Conservation (phyloP, 2,888 invertebrate genomes). For the Lasius fuliginosus region DNA sequence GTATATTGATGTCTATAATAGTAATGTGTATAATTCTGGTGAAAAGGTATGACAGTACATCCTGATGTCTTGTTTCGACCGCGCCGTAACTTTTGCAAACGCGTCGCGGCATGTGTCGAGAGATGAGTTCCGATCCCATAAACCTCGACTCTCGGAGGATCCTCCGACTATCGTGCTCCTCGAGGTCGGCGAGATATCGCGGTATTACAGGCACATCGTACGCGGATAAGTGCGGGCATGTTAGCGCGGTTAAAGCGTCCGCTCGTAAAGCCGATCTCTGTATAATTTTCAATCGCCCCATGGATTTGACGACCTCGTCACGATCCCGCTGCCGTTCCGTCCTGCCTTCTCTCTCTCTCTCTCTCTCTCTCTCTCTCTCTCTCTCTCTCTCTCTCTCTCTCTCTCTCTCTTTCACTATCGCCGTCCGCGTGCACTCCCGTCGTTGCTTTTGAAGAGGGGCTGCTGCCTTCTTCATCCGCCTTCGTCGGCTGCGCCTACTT, state of each 20-base stretch:
- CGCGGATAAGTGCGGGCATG: slow-evolving; percentile 68
- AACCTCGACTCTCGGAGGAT: slow-evolving; percentile 16
- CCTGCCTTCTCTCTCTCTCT: slow-evolving; percentile 62
- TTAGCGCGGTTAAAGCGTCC: slow-evolving; percentile 79
- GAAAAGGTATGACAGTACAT: slow-evolving; percentile 15
- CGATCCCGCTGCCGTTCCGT: slow-evolving; percentile 67
- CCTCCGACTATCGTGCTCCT: slow-evolving; percentile 29
- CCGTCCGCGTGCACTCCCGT: slow-evolving; percentile 60
- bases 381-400: slow-evolving; percentile 66
- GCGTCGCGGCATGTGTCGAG: background rate
- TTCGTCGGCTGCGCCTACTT: slow-evolving; percentile 66
- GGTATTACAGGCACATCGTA: slow-evolving; percentile 41
- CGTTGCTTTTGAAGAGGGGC: slow-evolving; percentile 32
- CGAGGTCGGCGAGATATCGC: slow-evolving; percentile 42
- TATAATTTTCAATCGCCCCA: slow-evolving; percentile 86
- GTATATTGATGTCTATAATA: slow-evolving; percentile 1
- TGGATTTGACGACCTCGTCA: slow-evolving; percentile 86
- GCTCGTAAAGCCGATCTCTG: slow-evolving; percentile 86
- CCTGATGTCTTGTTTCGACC: slow-evolving; percentile 35
- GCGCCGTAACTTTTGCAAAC: slow-evolving; percentile 29
- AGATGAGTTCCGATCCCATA: slow-evolving; percentile 34
- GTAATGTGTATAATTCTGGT: background rate
- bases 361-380: slow-evolving; percentile 66
- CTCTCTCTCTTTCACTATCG: slow-evolving; percentile 57
- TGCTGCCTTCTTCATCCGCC: slow-evolving; percentile 62